Evolutionary conservation across 2,888 invertebrate species (phyloP), one percentile per base, ranked within the genome.

Genomic region (Trichacis sp.): DNA sequence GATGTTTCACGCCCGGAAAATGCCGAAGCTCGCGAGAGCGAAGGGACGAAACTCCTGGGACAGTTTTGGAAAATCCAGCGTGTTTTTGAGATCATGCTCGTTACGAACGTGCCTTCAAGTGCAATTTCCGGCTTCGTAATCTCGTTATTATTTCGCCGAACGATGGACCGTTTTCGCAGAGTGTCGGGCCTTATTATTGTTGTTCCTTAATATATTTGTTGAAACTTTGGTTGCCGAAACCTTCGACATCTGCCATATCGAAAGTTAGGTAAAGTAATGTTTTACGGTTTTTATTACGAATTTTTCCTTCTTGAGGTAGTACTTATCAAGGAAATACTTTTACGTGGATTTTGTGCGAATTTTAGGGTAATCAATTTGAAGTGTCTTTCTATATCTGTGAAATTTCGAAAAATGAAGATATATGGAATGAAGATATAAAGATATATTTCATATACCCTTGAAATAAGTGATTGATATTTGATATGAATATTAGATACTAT

Each of bases 61-160:
- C 43, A 64, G 46, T n/a, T 30, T 43, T 14, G 15, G 12, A 18
- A 43, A 52, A 43, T 52, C 33, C 47, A 50, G 36, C 24, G 51
- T 45, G 43, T 60, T 60, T 45, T 56, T 42, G 45, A 43, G 48
- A 56, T 56, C 33, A 12, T 40, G 38, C 43, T 47, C 36, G 49
- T 53, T 45, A 29, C 52, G 48, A 60, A 64, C 45, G 30, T 36
- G 49, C 56, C 45, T 14, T 49, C 18, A 47, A 49, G 64, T 65
- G 56, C 60, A 52, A 56, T 65, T 60, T 60, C 64, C 60, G 60
- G 53, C 60, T 52, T 65, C 50, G 50, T 60, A 57, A 60, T 60
- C 42, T 30, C 33, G 52, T 60, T 60, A 20, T 12, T 42, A 24
- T 42, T 60, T 55, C 52, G 59, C 43, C 46, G 55, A 56, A 48